Evolutionary conservation across 2,113 vertebrate species (phyloP).

Genomic region (Grus americana): DNA sequence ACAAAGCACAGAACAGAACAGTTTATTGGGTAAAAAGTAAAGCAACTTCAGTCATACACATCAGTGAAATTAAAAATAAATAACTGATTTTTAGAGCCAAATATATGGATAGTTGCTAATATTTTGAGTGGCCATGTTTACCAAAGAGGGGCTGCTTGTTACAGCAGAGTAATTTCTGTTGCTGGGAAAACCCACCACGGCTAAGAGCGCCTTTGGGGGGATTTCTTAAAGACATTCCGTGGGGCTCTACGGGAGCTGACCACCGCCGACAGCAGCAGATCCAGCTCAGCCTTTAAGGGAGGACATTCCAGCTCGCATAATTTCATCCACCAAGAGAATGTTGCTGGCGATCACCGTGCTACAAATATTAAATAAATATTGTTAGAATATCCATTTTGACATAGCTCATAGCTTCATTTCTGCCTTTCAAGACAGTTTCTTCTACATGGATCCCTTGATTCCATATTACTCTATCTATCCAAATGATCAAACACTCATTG

Average conservation of each 20-base stretch:
- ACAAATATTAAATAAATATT: neutral
- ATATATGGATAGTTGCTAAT: conserved; percentile 10
- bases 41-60: conserved; percentile 56
- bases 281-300: conserved; percentile 90
- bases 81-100: conserved; percentile 78
- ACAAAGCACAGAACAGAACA: conserved; percentile 50
- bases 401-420: neutral
- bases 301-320: conserved; percentile 97
- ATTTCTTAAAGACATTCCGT: neutral
- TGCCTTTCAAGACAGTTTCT: neutral
- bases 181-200: conserved; percentile 12
- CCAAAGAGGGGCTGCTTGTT: neutral
- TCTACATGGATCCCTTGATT: fast-evolving
- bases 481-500: fast-evolving
- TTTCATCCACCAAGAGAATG: conserved; percentile 97
- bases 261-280: neutral
- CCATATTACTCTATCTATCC: no score
- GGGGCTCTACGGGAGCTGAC: neutral
- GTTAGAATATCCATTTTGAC: neutral
- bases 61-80: conserved; percentile 83
- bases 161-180: neutral
- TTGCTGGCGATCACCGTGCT: conserved; percentile 98
- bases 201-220: neutral
- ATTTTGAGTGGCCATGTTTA: neutral
- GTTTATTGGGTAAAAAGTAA: conserved; percentile 83